Conservation (phyloP, 1,140 invertebrate genomes). For the Lordiphosa stackelbergi region DNA sequence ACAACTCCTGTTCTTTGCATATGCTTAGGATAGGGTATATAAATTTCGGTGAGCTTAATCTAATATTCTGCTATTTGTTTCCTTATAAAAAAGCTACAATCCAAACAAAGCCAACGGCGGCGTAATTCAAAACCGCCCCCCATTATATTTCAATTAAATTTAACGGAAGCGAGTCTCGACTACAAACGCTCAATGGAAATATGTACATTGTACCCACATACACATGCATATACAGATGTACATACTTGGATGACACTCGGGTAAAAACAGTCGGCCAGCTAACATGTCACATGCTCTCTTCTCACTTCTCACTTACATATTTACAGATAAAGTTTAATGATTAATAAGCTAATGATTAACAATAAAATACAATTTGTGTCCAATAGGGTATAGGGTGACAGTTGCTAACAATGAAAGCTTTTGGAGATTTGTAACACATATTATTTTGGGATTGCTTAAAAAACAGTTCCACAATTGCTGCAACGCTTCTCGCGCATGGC, state of each 20-base stretch:
- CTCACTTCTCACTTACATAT: conserved; percentile 13
- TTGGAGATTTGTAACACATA: not conserved
- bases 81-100: not conserved
- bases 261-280: conserved; percentile 8
- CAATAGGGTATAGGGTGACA: conserved; percentile 11
- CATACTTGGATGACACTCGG: conserved; percentile 6
- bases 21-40: not conserved
- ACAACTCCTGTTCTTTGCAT: not conserved
- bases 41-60: conserved; percentile 9
- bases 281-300: too few species aligned
- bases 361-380: conserved; percentile 30
- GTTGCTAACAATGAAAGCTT: not conserved
- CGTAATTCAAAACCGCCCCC: conserved; percentile 64
- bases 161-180: conserved; percentile 56
- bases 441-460: conserved; percentile 62
- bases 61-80: conserved; percentile 3
- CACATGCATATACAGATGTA: conserved; percentile 9
- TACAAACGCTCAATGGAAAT: conserved; percentile 12
- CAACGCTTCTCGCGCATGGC: conserved; percentile 85
- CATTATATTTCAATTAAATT: conserved; percentile 72
- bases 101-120: conserved; percentile 15
- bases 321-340: conserved; percentile 48
- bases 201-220: not conserved
- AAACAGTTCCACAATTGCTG: conserved; percentile 87
- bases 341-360: conserved; percentile 39